Percentiles rank a stretch among this genome's conserved stretches.
These are phyloP conservation scores for Clarias platycephalus DNA, from an alignment of 2,797 vertebrate species.

Conservation along the genomic window DNA sequence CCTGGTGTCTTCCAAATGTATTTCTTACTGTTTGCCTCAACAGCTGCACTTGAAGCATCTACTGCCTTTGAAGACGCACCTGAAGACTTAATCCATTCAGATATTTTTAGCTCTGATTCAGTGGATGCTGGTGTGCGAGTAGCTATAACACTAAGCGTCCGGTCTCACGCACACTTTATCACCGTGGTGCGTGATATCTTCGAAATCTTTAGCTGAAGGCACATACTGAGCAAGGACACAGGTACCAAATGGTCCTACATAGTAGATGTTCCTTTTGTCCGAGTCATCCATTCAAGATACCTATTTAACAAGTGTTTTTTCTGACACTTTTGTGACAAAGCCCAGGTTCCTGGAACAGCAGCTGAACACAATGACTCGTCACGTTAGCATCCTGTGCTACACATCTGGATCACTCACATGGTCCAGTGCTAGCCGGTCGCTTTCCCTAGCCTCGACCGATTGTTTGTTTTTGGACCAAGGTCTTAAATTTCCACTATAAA, in stretches of 20 bases:
- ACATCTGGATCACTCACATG: not conserved
- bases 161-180: not conserved
- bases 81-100: slow-evolving; percentile 5
- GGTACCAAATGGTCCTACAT: not conserved
- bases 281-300: slow-evolving; percentile 1
- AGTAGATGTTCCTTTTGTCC: not conserved
- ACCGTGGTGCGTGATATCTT: not conserved
- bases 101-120: slow-evolving; percentile 12
- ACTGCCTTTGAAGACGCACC: slow-evolving; percentile 7
- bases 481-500: not conserved
- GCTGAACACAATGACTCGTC: not conserved
- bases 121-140: not conserved
- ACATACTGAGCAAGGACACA: not conserved
- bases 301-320: slow-evolving; percentile 16
- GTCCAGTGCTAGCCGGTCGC: not conserved
- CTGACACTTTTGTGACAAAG: not conserved
- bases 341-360: not conserved
- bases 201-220: not conserved
- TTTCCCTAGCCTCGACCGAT: slow-evolving; percentile 26
- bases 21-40: slow-evolving; percentile 18
- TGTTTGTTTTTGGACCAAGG: slow-evolving; percentile 27
- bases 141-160: not conserved
- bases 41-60: slow-evolving; percentile 2
- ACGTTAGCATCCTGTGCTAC: slow-evolving; percentile 18
- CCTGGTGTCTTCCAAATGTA: slow-evolving; percentile 35